Base-by-base conservation (phyloP, 2,797 vertebrate species). In the Lepilemur ruficaudatus region DNA sequence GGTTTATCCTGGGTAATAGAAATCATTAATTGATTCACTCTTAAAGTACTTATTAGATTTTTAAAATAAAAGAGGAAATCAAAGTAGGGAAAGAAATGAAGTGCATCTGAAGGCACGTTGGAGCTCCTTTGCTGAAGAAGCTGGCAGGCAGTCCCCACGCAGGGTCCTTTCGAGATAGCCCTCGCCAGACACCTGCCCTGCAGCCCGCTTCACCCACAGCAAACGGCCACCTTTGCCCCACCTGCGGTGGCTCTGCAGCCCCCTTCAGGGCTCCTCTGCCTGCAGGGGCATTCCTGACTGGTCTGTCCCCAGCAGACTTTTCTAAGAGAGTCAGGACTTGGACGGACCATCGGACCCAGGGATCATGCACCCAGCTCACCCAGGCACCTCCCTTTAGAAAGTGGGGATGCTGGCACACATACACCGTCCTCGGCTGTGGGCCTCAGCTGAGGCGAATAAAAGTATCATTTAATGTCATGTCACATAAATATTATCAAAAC, bases 1-100 rank as follows among this genome's bases (percentile, higher is more conserved):
- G 35, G 72, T 50, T 83, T 55, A 78, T 81, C 46, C 61, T 55
- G 52, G 79, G 70, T 87, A 61, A 95, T 15, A 85, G 89, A 94
- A 93, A 78, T 50, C 38, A 91, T 35, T 61, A 11, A 91, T 8
- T 88, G 89, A 89, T 8, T 80, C 46, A 3, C 61, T 86, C n/a
- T 78, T 52, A 63, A 80, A 85, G 52, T 15, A 65, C 67, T 76
- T 59, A 59, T 4, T n/a, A 72, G 41, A 75, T 85, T 91, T 94
- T 88, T 30, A 14, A 94, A 92, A 84, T 73, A 22, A 48, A n/a
- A 59, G 32, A 61, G 65, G 52, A 92, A 80, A 80, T 6, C 17
- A 85, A 30, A 41, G 46, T n/a, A 46, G 35, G 61, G 57, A 89
- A 48, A 10, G 70, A 76, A 46, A 50, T 7, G 2, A 82, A 61